Base-by-base conservation (phyloP, 2,888 invertebrate genomes). In the Colletes collaris region DNA sequence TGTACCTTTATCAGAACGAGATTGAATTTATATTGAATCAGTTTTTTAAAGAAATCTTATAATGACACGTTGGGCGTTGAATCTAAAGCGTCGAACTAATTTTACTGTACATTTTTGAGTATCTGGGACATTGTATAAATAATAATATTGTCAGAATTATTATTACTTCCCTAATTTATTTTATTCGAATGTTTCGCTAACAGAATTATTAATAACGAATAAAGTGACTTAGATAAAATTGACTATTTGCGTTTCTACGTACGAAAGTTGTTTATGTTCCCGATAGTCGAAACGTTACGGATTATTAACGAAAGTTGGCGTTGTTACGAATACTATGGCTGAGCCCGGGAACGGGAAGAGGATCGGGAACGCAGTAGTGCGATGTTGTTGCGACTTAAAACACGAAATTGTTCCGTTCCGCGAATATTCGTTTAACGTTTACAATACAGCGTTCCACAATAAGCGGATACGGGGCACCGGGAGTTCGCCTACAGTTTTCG, bases 331-430 rank as follows among this genome's bases (percentile, higher is more conserved):
- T 75, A 72, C 49, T 35, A 50, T 6, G 58, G 69, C 63, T 63
- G 74, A 46, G 66, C 35, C 40, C 35, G 16, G 50, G 58, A 64
- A 76, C 71, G 50, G 71, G 76, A 80, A 82, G 82, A 74, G 86
- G 83, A 84, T 78, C 71, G 79, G 71, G 66, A 84, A 79, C 71
- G 73, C 78, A 59, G 81, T 77, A 58, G 77, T 74, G 81, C 83
- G 82, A 88, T 85, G 87, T 89, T 90, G 89, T 91, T 90, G 89
- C 87, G 88, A 90, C 85, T 89, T 89, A 89, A 89, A 89, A 87
- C 87, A 77, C 78, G 81, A 87, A 89, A 91, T 90, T 87, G 88
- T 88, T 88, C 83, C 74, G 82, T 68, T 64, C 70, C 68, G 72
- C 85, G 83, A 89, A 86, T 89, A 82, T 81, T 87, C 82, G 79